These are phyloP conservation scores for Cossypha polioptera DNA, from an alignment of 2,797 vertebrate species.

Conservation along the genomic window DNA sequence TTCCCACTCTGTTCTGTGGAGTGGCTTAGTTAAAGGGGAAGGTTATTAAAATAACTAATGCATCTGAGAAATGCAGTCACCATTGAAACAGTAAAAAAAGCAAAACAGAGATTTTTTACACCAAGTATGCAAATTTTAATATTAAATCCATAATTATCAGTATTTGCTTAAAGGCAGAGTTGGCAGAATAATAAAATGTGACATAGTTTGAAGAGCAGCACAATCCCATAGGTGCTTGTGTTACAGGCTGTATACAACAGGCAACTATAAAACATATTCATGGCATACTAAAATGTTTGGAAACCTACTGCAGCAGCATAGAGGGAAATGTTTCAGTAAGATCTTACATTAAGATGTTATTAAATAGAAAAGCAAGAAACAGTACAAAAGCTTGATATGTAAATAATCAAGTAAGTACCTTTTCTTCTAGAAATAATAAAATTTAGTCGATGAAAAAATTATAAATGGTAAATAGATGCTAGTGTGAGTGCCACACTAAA, in stretches of 20 bases:
- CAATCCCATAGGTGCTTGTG: not conserved
- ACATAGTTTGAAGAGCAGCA: conserved; percentile 2
- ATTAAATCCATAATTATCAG: not conserved
- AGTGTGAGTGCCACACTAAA: not conserved
- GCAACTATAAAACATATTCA: not conserved
- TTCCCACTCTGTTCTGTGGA: not conserved
- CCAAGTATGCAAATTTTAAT: not conserved
- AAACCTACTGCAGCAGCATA: not conserved
- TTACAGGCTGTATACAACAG: not conserved
- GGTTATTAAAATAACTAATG: not conserved
- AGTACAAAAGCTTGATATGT: not conserved
- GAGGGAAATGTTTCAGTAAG: not conserved
- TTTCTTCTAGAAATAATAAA: not conserved
- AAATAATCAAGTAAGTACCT: not conserved
- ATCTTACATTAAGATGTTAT: not conserved
- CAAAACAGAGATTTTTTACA: not conserved
- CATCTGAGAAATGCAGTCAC: not conserved
- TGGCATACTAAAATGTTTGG: not conserved
- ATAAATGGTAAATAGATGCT: not conserved
- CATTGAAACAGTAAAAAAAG: not conserved
- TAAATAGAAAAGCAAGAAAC: not conserved
- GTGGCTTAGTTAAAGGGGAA: not conserved
- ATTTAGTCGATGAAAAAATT: not conserved
- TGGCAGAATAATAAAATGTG: conserved; percentile 21
- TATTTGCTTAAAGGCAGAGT: conserved; percentile 13